These are phyloP conservation scores for Drosophila kanekoi DNA, from an alignment of 2,888 invertebrate species.

Conservation along the genomic window DNA sequence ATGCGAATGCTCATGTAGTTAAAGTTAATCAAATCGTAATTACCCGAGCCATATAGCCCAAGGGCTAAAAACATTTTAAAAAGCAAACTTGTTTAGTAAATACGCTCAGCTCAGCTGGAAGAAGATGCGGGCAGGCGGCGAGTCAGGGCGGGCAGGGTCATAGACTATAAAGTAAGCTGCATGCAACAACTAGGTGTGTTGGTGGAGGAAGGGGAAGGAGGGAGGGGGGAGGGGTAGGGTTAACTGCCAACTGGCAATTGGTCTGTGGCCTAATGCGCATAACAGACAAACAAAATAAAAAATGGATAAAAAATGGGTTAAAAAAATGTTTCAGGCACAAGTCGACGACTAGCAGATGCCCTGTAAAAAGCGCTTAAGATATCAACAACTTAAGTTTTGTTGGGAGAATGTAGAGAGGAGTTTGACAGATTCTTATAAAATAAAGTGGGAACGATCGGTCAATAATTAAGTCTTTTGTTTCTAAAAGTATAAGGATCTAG, in stretches of 20 bases:
- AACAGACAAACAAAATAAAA: constrained; percentile 3
- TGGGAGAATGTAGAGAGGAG: background rate
- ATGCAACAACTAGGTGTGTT: constrained; percentile 26
- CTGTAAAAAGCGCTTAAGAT: constrained; percentile 6
- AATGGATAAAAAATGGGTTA: background rate
- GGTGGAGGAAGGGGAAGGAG: background rate
- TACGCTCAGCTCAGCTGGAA: constrained; percentile 28
- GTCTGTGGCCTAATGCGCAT: constrained; percentile 56
- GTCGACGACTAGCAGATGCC: constrained; percentile 7
- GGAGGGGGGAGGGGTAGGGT: background rate
- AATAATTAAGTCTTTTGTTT: too few species aligned
- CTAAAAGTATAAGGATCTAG: too few species aligned
- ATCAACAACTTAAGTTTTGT: background rate
- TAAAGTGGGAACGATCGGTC: background rate
- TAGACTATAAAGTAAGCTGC: constrained; percentile 14
- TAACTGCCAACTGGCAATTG: constrained; percentile 37
- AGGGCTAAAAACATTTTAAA: constrained; percentile 81
- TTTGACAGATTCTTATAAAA: background rate
- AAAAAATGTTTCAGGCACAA: background rate
- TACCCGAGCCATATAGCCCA: constrained; percentile 80
- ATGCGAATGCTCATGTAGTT: constrained; percentile 82
- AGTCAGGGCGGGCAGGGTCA: background rate
- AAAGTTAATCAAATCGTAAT: constrained; percentile 85
- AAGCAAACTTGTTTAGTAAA: constrained; percentile 84
- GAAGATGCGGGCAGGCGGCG: background rate